Conservation (phyloP, 2,113 vertebrate genomes). For the Microtus ochrogaster region DNA sequence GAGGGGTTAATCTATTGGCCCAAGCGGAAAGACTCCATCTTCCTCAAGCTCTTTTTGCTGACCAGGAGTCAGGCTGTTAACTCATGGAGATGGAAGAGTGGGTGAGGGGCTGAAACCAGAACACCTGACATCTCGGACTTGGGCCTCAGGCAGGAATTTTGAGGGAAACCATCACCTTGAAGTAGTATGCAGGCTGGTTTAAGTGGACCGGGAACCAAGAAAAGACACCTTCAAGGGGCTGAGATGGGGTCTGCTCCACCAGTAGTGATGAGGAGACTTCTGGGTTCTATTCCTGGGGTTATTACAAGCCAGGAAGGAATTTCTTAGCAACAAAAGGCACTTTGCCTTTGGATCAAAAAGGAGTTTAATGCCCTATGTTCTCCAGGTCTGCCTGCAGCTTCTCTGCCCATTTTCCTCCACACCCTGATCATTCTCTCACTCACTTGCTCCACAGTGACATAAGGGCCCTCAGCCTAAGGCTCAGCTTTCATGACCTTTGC, state of each 20-base stretch:
- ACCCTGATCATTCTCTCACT: not conserved
- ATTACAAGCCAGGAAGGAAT: not conserved
- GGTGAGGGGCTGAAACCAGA: not conserved
- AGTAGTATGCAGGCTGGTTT: not conserved
- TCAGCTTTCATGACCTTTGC: not conserved
- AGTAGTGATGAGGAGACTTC: not conserved
- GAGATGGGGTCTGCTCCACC: not conserved
- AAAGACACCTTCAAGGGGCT: not conserved
- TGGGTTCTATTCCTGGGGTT: not conserved
- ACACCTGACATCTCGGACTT: not conserved
- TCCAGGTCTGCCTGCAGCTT: not conserved
- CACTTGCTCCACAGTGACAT: not conserved
- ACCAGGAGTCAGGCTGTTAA: not conserved
- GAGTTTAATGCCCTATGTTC: not conserved
- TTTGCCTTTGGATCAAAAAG: conserved; percentile 13
- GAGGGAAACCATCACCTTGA: not conserved
- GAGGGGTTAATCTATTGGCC: not conserved
- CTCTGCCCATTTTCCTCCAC: not conserved
- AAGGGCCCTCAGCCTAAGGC: not conserved
- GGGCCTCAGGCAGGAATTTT: not conserved
- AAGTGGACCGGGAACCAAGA: not conserved
- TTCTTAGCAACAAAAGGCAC: not conserved
- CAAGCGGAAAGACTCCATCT: not conserved
- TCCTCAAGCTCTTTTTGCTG: not conserved
- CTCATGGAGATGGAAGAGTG: not conserved